phyloP scores from a whole-genome alignment of 2,888 invertebrate genomes.

The Hymenopus coronatus region DNA sequence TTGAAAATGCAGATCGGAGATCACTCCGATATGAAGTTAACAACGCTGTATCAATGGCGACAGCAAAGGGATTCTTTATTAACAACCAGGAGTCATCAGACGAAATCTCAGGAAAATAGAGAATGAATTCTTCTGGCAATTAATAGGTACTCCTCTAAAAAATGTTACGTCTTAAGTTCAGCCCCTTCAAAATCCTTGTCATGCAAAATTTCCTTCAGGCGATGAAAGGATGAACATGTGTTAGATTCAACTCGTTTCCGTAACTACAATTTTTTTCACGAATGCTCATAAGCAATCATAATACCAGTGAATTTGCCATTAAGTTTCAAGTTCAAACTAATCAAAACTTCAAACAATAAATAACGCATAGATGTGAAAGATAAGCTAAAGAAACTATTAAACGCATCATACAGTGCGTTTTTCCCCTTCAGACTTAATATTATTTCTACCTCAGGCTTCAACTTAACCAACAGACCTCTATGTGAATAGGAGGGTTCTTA shows the following conservation, averaged over 20 bases:
- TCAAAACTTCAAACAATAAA: not conserved
- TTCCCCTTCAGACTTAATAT: not conserved
- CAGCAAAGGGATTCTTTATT: no score
- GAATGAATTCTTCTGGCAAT: not conserved
- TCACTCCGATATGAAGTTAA: no score
- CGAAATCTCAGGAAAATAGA: not conserved
- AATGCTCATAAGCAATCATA: not conserved
- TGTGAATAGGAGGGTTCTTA: not conserved
- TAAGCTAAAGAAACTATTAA: not conserved
- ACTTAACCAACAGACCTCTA: not conserved
- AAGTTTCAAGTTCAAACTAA: not conserved
- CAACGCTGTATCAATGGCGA: no score
- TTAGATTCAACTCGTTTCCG: not conserved
- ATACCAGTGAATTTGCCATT: not conserved
- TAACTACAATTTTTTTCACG: not conserved
- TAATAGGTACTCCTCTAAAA: not conserved
- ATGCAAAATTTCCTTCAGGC: not conserved
- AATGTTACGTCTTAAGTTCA: not conserved
- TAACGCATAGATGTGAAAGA: no score
- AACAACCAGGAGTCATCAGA: not conserved
- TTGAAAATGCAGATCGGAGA: no score
- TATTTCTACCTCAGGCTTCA: not conserved
- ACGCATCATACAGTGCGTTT: not conserved
- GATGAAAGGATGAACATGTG: not conserved
- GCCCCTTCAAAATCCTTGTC: not conserved